A percentile compares a stretch with the other conserved stretches of the same genome.
Evolutionary conservation across 2,797 vertebrate species (phyloP).

Genomic region (Benthosema pterotum): DNA sequence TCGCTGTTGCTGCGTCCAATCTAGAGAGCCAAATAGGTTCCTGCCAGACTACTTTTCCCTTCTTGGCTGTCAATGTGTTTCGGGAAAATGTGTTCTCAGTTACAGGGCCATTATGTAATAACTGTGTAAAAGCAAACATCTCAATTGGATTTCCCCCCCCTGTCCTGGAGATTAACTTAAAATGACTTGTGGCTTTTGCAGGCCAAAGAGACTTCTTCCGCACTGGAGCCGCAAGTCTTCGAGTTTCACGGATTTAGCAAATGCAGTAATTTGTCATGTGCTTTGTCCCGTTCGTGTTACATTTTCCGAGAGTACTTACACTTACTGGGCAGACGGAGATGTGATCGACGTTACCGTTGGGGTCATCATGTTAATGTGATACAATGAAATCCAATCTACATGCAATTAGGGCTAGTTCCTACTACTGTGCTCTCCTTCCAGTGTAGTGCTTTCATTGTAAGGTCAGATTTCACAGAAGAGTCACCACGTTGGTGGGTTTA

Average conservation of each 20-base stretch:
- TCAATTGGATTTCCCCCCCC: conserved; percentile 17
- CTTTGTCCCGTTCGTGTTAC: conserved; percentile 20
- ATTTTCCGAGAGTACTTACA: conserved; percentile 16
- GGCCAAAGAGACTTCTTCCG: conserved; percentile 15
- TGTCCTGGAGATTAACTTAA: conserved; percentile 10
- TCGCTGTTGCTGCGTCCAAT: conserved; percentile 9
- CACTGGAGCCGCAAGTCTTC: conserved; percentile 34
- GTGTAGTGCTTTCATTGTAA: neutral
- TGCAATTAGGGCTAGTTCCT: conserved; percentile 27
- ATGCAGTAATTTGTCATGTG: conserved; percentile 38
- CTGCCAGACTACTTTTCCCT: conserved; percentile 18
- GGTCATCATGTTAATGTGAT: conserved; percentile 21
- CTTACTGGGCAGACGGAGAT: conserved; percentile 34
- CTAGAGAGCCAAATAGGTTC: neutral
- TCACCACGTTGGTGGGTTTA: too few relatives aligned
- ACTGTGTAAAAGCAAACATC: conserved; percentile 18
- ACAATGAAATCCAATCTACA: conserved; percentile 63
- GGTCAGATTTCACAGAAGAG: too few relatives aligned
- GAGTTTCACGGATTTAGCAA: conserved; percentile 40
- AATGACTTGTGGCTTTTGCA: conserved; percentile 19
- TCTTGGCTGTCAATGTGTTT: conserved; percentile 38
- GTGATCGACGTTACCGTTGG: conserved; percentile 30
- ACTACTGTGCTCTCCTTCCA: conserved; percentile 8
- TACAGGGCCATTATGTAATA: conserved; percentile 51
- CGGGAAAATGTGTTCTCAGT: conserved; percentile 51